Percentiles rank a stretch among this genome's conserved stretches.
phyloP scores from a whole-genome alignment of 2,797 vertebrate genomes.

The Carduelis carduelis region DNA sequence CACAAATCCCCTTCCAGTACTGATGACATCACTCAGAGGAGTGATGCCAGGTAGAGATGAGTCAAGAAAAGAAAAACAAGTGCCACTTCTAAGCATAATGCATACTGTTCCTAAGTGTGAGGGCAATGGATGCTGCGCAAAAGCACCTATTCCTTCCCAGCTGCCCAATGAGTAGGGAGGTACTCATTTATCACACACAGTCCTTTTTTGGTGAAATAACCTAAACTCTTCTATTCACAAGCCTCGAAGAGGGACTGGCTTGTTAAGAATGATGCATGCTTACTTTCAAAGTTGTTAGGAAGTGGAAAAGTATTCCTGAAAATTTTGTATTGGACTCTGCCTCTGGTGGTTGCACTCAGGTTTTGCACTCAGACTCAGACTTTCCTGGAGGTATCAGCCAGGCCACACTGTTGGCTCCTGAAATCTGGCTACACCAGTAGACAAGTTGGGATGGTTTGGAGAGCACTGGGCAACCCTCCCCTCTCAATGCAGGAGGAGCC shows the following conservation, averaged over 20 bases:
- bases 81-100: neutral
- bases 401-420: neutral
- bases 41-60: neutral
- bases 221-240: neutral
- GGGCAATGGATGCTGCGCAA: neutral
- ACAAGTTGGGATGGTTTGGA: neutral
- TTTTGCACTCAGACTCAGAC: neutral
- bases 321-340: neutral
- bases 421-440: neutral
- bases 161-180: neutral
- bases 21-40: neutral
- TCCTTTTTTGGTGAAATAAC: neutral
- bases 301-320: neutral
- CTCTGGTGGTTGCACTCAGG: neutral
- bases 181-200: rapidly evolving
- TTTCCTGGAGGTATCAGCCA: neutral
- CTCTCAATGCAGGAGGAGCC: rapidly evolving
- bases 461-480: neutral
- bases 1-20: neutral
- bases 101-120: neutral
- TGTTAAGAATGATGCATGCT: rapidly evolving
- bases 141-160: neutral
- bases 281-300: neutral
- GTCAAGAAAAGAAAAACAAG: neutral
- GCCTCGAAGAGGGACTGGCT: neutral